phyloP scores from a whole-genome alignment of 1,140 invertebrate species.

The Ceratina calcarata region DNA sequence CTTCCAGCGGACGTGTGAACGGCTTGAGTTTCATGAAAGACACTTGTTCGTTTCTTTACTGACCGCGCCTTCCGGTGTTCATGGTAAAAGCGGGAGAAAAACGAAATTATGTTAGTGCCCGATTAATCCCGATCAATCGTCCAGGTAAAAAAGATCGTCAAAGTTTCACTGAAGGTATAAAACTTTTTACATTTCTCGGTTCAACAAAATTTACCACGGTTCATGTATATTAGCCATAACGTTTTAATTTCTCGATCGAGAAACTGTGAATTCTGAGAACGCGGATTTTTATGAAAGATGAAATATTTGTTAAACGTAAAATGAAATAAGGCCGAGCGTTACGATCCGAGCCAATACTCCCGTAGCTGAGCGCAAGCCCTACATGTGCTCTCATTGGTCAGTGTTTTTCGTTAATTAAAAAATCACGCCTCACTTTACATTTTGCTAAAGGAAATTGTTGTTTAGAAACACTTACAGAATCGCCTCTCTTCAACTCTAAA shows the following conservation, averaged over 20 bases:
- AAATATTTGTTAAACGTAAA: too few species aligned
- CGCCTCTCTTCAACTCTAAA: too few species aligned
- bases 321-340: too few species aligned
- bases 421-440: too few species aligned
- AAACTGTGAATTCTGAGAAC: too few species aligned
- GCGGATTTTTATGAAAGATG: too few species aligned
- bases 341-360: too few species aligned
- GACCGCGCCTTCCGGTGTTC: constrained; percentile 38
- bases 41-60: constrained; percentile 65
- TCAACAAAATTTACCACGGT: neutral
- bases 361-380: too few species aligned
- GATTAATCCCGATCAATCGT: constrained; percentile 20
- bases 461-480: too few species aligned
- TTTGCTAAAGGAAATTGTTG: too few species aligned
- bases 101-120: constrained; percentile 48
- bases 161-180: constrained; percentile 2
- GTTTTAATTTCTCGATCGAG: neutral
- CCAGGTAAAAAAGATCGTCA: constrained; percentile 16
- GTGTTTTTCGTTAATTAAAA: too few species aligned
- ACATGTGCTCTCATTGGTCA: too few species aligned
- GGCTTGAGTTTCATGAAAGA: constrained; percentile 51
- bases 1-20: constrained; percentile 34
- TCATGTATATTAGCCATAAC: neutral
- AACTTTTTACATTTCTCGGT: neutral
- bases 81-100: constrained; percentile 50